phyloP scores from a whole-genome alignment of 2,797 vertebrate genomes.

The Ceryle rudis region DNA sequence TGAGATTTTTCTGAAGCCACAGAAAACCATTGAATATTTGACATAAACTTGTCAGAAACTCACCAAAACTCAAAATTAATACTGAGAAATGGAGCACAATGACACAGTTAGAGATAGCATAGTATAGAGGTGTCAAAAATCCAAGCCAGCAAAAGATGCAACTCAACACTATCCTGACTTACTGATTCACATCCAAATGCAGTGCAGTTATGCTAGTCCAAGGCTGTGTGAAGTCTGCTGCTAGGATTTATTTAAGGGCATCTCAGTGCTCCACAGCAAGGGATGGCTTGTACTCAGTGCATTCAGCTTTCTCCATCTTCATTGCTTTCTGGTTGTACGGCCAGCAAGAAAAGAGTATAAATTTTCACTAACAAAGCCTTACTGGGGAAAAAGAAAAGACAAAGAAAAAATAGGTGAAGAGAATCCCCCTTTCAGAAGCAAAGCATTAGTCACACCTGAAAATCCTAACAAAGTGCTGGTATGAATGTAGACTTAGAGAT shows the following conservation, averaged over 20 bases:
- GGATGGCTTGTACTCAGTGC: neutral
- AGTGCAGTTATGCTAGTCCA: neutral
- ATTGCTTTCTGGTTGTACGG: neutral
- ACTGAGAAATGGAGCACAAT: neutral
- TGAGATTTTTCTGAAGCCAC: neutral
- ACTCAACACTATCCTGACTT: neutral
- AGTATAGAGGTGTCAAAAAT: neutral
- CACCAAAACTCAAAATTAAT: neutral
- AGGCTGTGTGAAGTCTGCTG: neutral
- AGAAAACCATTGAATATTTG: neutral
- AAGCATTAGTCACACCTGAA: neutral
- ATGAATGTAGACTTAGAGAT: neutral
- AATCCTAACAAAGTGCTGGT: neutral
- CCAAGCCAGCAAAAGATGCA: neutral
- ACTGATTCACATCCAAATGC: neutral
- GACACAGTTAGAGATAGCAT: neutral
- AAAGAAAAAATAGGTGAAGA: neutral
- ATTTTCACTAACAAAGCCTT: neutral
- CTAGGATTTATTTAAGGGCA: neutral
- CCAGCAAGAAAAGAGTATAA: neutral
- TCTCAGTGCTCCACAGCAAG: neutral
- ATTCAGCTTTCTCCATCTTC: neutral
- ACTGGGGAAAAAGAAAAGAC: fast-evolving
- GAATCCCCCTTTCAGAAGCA: neutral
- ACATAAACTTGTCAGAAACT: neutral